Evolutionary conservation across 2,888 invertebrate genomes (phyloP), one percentile per base, ranked within the genome.

Genomic region (Oxycera nigricornis): DNA sequence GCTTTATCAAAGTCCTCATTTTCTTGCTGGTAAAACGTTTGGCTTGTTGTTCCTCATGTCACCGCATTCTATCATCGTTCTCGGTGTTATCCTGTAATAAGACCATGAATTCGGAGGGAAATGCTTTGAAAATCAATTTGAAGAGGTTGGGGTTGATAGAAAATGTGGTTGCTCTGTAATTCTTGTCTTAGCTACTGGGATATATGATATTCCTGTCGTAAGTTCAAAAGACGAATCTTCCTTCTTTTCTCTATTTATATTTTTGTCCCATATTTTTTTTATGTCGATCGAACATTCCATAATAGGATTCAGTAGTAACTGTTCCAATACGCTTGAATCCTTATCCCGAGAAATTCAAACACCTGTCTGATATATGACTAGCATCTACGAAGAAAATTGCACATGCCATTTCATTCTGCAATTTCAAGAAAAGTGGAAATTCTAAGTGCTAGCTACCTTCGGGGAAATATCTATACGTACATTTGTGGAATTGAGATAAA

Each of bases 41-140:
- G 30, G 24, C 41, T 24, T 41, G 65, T 41, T 65, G 41, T 65
- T 65, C 65, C 22, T 17, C 9, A 70, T 70, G 70, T 70, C 70
- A n/a, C 55, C 70, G 55, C 52, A 70, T 70, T 70, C 52, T 52
- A 70, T 22, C 70, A 22, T 30, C 14, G 4, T 31, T 3, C 61
- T 17, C 20, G 9, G 2, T 24, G 9, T 65, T 65, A 41, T 39
- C 41, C 4, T 39, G 24, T 65, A 65, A 65, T 65, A 41, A 65
- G 24, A 65, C 39, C 41, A 65, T 65, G 39, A 39, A 39, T 41
- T 41, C 30, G 41, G 20, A n/a, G 65, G 39, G 17, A 30, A n/a
- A 65, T 41, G 41, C 41, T 65, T 41, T 41, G 41, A n/a, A 65
- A 41, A 65, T 41, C 41, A 65, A 65, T 24, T 65, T n/a, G 59